phyloP scores from a whole-genome alignment of 2,113 vertebrate genomes.

The Mellivora capensis region DNA sequence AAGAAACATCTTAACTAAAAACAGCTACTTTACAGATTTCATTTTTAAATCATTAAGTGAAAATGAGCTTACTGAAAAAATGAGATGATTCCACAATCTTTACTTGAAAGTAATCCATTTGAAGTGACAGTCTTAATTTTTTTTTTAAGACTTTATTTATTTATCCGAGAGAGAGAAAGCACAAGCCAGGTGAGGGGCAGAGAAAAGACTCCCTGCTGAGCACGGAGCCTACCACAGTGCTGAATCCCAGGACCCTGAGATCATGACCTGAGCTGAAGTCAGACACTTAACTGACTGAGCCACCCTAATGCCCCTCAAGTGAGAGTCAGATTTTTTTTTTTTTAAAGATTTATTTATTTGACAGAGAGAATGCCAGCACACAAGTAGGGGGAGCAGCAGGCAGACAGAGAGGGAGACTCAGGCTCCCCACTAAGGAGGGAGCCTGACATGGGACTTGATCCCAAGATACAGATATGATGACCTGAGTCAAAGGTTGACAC shows the following conservation, averaged over 20 bases:
- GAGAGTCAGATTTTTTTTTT: no score
- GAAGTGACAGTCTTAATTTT: neutral
- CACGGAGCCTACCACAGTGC: no score
- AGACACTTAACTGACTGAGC: neutral
- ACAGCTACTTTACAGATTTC: neutral
- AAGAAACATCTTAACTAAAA: slow-evolving; percentile 45
- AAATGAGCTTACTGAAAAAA: neutral
- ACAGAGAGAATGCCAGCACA: no score
- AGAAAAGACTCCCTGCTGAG: neutral
- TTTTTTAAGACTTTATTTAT: neutral
- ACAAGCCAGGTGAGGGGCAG: neutral
- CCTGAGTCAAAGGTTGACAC: neutral
- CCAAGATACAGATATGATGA: neutral
- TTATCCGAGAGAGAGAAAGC: neutral
- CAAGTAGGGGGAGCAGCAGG: no score
- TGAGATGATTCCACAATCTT: neutral
- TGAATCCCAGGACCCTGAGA: neutral
- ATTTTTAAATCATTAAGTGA: slow-evolving; percentile 24
- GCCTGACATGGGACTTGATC: neutral
- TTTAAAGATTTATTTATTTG: no score
- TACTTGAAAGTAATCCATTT: neutral
- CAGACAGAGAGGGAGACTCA: neutral
- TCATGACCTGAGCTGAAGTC: neutral
- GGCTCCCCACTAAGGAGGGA: neutral
- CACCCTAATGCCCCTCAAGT: neutral